Percentiles rank a stretch among this genome's conserved stretches.
Evolutionary conservation across 2,888 invertebrate genomes (phyloP).

Genomic region (Chirona hameri): DNA sequence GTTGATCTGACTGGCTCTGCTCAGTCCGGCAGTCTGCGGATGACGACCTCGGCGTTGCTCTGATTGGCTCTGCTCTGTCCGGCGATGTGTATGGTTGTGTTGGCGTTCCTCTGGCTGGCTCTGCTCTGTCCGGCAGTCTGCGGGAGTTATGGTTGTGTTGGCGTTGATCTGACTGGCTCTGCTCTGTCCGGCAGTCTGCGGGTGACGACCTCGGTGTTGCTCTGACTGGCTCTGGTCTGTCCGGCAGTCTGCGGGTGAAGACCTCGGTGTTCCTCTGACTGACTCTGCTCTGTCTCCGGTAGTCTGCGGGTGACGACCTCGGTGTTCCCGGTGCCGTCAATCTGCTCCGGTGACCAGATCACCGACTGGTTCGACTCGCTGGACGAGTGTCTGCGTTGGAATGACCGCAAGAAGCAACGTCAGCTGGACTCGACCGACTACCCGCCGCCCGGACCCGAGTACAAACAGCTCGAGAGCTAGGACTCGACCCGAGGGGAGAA

Average conservation of each 20-base stretch:
- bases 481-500: not conserved
- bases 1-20: too few species aligned
- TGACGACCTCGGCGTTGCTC: too few species aligned
- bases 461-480: not conserved
- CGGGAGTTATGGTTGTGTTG: too few species aligned
- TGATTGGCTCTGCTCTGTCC: too few species aligned
- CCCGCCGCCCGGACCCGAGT: not conserved
- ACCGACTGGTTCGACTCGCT: conserved; percentile 96
- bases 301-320: conserved; percentile 93
- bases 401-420: conserved; percentile 84
- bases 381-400: conserved; percentile 96
- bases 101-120: too few species aligned
- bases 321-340: conserved; percentile 92
- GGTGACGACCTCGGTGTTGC: too few species aligned
- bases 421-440: conserved; percentile 1
- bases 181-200: conserved; percentile 60
- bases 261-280: not conserved
- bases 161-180: not conserved
- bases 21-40: too few species aligned
- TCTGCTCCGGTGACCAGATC: conserved; percentile 93
- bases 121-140: too few species aligned
- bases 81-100: too few species aligned
- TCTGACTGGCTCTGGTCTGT: too few species aligned
- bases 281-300: conserved; percentile 41
- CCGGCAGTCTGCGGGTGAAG: too few species aligned